Base-by-base conservation (phyloP, 2,797 vertebrate genomes). In the Dipus sagitta region DNA sequence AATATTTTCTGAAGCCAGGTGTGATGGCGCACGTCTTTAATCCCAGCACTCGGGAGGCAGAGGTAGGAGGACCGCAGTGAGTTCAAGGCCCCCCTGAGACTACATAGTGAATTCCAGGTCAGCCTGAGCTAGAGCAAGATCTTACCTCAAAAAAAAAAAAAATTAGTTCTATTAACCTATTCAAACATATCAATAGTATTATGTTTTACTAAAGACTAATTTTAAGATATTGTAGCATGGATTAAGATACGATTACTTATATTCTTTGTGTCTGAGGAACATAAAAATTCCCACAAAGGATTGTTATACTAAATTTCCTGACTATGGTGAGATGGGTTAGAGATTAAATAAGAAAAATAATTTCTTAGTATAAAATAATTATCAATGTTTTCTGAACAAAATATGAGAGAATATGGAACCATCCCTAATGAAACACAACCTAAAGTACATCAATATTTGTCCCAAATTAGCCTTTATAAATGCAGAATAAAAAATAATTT, bases 401-500 rank as follows among this genome's bases (percentile, higher is more conserved):
- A 72, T 38, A 68, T 1, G 15, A 79, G 15, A 68, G 90, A 78
- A 3, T 90, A 30, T 85, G 32, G 30, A 81, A 64, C 32, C n/a
- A 84, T 62, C 47, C 4, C 62, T 38, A 84, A 54, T 62, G 20
- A 91, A 84, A 72, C 6, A 71, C 10, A 70, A n/a, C 67, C 92
- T 86, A 94, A 21, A 91, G 71, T 92, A 86, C 8, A 90, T 2
- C 32, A 90, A 67, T 78, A 58, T 38, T 52, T 87, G 14, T 0
- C 65, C 77, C 1, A 58, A 64, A 47, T 67, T 82, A 85, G 47
- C 2, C 5, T 80, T 83, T 4, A 74, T 77, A 30, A n/a, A 81
- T 12, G 74, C 7, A 86, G 18, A 83, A 79, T 80, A 38, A 88
- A 88, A 86, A 38, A 82, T 82, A 64, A 70, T 87, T 89, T 90